Evolutionary conservation across 1,140 invertebrate species (phyloP), one percentile per base, ranked within the genome.

Genomic region (Copidosoma floridanum): DNA sequence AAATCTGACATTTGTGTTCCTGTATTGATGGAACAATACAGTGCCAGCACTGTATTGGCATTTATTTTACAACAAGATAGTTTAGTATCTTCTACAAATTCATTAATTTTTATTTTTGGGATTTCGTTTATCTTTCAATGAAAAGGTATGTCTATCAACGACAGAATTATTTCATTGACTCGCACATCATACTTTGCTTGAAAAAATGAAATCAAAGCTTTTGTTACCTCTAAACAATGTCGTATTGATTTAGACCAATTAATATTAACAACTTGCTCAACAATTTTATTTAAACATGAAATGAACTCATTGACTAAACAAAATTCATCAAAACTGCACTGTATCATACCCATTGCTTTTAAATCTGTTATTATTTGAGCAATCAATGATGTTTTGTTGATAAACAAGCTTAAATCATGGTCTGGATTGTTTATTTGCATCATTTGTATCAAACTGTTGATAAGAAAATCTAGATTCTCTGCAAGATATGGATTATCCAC

Each of bases 141-240:
- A 32, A 69, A 59, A 3, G 69, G 14, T 10, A 35, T 24, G 1
- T 62, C 61, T n/a, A 62, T 47, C 14, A 52, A 60, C 0, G 55
- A 61, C 11, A 72, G 35, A 16, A 76, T 69, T 43, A 74, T 63
- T 32, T 65, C 55, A n/a, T 61, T 65, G 12, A 75, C 44, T 7
- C 55, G 16, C 6, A 12, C 20, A 40, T 70, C 55, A 16, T 71
- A 70, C 1, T 55, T 52, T 0, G 57, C 63, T 38, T 60, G 64
- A 37, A 68, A 75, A 2, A 76, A 29, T 27, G 57, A 63, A 8
- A 56, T 64, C 21, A 76, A 64, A 21, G 70, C 65, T 64, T 63
- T 64, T 16, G 65, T 66, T 11, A 75, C 20, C 26, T 66, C 60
- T 10, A 64, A 41, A 3, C 68, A 44, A 14, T 61, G 54, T 6